Conservation (phyloP, 2,888 invertebrate species). For the Idaea aversata region DNA sequence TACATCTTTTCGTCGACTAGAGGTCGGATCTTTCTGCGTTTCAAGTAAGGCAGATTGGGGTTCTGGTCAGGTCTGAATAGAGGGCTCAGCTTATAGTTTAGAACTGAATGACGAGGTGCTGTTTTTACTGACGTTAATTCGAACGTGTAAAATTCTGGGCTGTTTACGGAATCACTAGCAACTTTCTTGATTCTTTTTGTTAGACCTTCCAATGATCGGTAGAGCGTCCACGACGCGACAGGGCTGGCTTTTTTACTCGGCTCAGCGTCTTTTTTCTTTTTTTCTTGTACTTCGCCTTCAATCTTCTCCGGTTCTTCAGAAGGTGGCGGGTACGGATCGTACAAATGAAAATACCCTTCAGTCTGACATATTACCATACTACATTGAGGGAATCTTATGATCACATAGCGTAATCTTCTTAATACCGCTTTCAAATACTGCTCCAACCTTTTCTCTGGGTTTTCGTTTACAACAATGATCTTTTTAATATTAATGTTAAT, state of each 20-base stretch:
- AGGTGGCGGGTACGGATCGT: slow-evolving; percentile 80
- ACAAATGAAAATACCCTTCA: slow-evolving; percentile 81
- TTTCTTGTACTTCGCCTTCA: slow-evolving; percentile 7
- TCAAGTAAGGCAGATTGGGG: slow-evolving; percentile 61
- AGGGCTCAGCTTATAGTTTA: slow-evolving; percentile 68
- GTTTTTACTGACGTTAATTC: slow-evolving; percentile 78
- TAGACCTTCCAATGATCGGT: slow-evolving; percentile 55
- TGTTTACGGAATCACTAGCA: slow-evolving; percentile 36
- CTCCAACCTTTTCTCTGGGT: slow-evolving; percentile 63
- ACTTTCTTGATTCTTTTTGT: slow-evolving; percentile 48
- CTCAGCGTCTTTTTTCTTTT: slow-evolving; percentile 13
- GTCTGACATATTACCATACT: slow-evolving; percentile 79
- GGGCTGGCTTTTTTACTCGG: slow-evolving; percentile 29
- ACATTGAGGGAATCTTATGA: slow-evolving; percentile 78
- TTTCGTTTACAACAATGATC: slow-evolving; percentile 75
- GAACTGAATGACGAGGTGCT: slow-evolving; percentile 70
- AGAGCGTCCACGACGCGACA: slow-evolving; percentile 73
- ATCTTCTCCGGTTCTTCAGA: slow-evolving; percentile 34
- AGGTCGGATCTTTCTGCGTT: slow-evolving; percentile 47
- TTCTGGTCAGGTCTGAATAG: slow-evolving; percentile 65
- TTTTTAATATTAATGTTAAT: slow-evolving; percentile 81
- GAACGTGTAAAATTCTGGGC: slow-evolving; percentile 78
- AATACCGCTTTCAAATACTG: slow-evolving; percentile 66
- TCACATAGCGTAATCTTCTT: slow-evolving; percentile 74
- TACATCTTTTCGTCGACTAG: slow-evolving; percentile 74